Conservation (phyloP, 2,797 vertebrate species). For the Trematomus bernacchii region DNA sequence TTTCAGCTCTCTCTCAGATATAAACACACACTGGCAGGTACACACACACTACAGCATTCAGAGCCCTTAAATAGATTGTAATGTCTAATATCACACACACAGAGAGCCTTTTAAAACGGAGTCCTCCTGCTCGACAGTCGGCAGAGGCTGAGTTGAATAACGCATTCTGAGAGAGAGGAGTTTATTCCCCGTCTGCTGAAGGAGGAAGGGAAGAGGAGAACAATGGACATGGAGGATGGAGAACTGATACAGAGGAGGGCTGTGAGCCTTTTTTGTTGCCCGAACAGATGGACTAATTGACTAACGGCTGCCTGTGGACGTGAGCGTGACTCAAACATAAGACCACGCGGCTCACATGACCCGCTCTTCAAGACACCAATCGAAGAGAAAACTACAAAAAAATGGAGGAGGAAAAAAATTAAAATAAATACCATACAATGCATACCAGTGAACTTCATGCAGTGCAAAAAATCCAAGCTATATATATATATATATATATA, state of each 20-base stretch:
- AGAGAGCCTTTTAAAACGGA: slow-evolving; percentile 42
- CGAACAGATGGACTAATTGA: slow-evolving; percentile 59
- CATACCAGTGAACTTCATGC: slow-evolving; percentile 83
- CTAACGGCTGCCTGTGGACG: slow-evolving; percentile 58
- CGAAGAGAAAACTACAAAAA: slow-evolving; percentile 36
- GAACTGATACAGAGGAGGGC: slow-evolving; percentile 54
- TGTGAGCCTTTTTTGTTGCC: slow-evolving; percentile 57
- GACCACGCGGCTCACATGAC: slow-evolving; percentile 65
- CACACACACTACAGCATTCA: slow-evolving; percentile 59
- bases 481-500: slow-evolving; percentile 72
- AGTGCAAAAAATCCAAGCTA: slow-evolving; percentile 84
- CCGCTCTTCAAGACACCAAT: slow-evolving; percentile 60
- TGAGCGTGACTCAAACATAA: slow-evolving; percentile 69
- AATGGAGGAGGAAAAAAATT: slow-evolving; percentile 28
- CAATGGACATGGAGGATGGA: slow-evolving; percentile 59
- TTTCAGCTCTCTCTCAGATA: slow-evolving; percentile 56
- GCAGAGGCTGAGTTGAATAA: slow-evolving; percentile 53
- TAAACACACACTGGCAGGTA: slow-evolving; percentile 53
- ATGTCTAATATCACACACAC: slow-evolving; percentile 45
- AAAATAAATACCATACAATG: slow-evolving; percentile 71
- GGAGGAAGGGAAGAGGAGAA: slow-evolving; percentile 27
- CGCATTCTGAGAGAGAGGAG: slow-evolving; percentile 52
- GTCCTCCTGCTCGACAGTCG: slow-evolving; percentile 58
- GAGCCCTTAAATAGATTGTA: slow-evolving; percentile 49
- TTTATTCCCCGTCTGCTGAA: slow-evolving; percentile 63